Conservation (phyloP, 2,888 invertebrate genomes). For the Dynastes hyllus region DNA sequence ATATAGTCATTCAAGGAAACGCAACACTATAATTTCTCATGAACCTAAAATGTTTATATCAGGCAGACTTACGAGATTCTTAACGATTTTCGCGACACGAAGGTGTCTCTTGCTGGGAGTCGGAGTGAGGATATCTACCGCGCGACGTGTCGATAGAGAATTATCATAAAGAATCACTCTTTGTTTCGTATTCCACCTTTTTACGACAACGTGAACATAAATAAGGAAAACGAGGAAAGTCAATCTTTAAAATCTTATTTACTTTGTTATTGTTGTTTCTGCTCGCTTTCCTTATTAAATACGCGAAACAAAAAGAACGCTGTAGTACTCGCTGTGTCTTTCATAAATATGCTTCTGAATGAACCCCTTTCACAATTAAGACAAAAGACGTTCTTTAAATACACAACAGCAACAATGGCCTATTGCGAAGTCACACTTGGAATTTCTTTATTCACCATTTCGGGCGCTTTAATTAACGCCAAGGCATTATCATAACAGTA, state of each 20-base stretch:
- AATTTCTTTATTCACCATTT: slow-evolving; percentile 44
- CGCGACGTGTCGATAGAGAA: no score
- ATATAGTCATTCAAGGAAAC: no score
- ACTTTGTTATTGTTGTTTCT: slow-evolving; percentile 13
- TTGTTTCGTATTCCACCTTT: background rate
- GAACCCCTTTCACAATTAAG: slow-evolving; percentile 40
- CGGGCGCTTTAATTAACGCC: slow-evolving; percentile 43
- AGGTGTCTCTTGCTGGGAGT: no score
- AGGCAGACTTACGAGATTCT: no score
- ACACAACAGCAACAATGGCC: slow-evolving; percentile 40
- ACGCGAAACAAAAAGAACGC: slow-evolving; percentile 23
- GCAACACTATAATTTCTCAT: no score
- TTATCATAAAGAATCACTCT: background rate
- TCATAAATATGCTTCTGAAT: slow-evolving; percentile 44
- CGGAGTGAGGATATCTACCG: no score
- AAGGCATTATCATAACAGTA: slow-evolving; percentile 44
- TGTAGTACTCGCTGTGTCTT: background rate
- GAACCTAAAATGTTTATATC: no score
- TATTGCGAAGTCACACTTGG: slow-evolving; percentile 41
- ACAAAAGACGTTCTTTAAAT: slow-evolving; percentile 42
- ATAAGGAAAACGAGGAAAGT: slow-evolving; percentile 11
- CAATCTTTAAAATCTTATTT: slow-evolving; percentile 2
- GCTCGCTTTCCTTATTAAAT: slow-evolving; percentile 22
- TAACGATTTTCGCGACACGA: no score
- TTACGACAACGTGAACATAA: background rate